These are phyloP conservation scores for Cerceris rybyensis DNA, from an alignment of 2,888 invertebrate species.

Conservation along the genomic window DNA sequence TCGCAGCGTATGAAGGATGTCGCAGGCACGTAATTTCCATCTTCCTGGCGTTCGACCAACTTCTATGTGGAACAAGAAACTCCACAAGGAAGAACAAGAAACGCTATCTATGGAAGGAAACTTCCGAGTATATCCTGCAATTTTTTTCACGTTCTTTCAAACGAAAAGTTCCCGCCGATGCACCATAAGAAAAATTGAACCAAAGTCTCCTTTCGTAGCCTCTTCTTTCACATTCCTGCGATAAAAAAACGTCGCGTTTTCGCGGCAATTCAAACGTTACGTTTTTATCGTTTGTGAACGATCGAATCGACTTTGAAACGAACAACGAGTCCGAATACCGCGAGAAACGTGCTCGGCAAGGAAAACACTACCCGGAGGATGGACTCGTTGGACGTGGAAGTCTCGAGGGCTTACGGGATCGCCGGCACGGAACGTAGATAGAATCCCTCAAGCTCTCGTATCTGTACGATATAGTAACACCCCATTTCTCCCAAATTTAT, in stretches of 20 bases:
- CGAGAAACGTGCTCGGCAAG: slow-evolving; percentile 25
- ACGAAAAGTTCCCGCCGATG: no score
- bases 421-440: slow-evolving; percentile 33
- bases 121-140: not conserved
- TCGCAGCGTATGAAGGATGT: slow-evolving; percentile 57
- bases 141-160: not conserved
- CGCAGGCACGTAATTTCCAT: slow-evolving; percentile 59
- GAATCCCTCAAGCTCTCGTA: slow-evolving; percentile 35
- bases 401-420: slow-evolving; percentile 61
- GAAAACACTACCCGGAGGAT: slow-evolving; percentile 23
- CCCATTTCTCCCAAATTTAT: slow-evolving; percentile 68
- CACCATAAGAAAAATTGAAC: no score
- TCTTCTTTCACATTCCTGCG: not conserved
- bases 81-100: not conserved
- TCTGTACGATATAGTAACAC: slow-evolving; percentile 62
- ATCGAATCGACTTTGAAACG: slow-evolving; percentile 9
- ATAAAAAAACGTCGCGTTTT: no score
- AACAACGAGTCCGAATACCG: slow-evolving; percentile 33
- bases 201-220: not conserved
- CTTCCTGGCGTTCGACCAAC: slow-evolving; percentile 49
- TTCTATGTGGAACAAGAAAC: slow-evolving; percentile 16
- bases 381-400: slow-evolving; percentile 34
- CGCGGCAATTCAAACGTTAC: no score
- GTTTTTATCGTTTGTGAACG: not conserved
- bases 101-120: not conserved